phyloP scores from a whole-genome alignment of 2,888 invertebrate species.

The Phyto melanocephala region DNA sequence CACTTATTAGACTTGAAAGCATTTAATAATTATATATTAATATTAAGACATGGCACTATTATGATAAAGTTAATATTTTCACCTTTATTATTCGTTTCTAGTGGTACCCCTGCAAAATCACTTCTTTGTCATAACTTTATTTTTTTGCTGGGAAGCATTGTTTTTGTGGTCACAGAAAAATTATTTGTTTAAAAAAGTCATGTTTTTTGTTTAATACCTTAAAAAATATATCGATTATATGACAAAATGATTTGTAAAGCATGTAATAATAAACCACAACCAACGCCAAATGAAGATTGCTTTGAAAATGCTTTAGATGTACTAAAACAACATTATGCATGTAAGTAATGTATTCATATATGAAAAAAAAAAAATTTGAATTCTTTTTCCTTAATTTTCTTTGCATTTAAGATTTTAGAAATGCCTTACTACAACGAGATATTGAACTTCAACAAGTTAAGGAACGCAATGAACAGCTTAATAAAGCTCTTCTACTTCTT shows the following conservation, averaged over 20 bases:
- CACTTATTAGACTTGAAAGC: too few relatives aligned
- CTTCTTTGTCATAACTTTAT: too few relatives aligned
- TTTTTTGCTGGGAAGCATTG: too few relatives aligned
- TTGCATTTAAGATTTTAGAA: constrained; percentile 61
- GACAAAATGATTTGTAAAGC: constrained; percentile 49
- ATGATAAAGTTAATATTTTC: too few relatives aligned
- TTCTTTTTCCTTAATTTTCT: background rate
- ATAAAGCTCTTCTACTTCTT: constrained; percentile 66
- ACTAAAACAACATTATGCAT: constrained; percentile 71
- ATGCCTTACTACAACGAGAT: constrained; percentile 57
- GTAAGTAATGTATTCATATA: constrained; percentile 67
- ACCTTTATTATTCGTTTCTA: too few relatives aligned
- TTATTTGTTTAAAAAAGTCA: too few relatives aligned
- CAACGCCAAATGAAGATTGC: constrained; percentile 48
- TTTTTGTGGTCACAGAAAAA: too few relatives aligned
- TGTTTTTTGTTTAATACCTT: background rate
- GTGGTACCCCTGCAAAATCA: too few relatives aligned
- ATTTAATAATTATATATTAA: too few relatives aligned
- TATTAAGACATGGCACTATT: too few relatives aligned
- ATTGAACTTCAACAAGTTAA: constrained; percentile 64
- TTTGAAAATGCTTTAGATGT: constrained; percentile 67
- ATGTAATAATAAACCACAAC: constrained; percentile 5
- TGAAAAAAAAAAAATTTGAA: background rate
- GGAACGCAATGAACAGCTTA: constrained; percentile 68
- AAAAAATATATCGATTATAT: background rate